A percentile compares a stretch with the other conserved stretches of the same genome.
phyloP scores from a whole-genome alignment of 2,113 vertebrate species.

The Manacus vitellinus region DNA sequence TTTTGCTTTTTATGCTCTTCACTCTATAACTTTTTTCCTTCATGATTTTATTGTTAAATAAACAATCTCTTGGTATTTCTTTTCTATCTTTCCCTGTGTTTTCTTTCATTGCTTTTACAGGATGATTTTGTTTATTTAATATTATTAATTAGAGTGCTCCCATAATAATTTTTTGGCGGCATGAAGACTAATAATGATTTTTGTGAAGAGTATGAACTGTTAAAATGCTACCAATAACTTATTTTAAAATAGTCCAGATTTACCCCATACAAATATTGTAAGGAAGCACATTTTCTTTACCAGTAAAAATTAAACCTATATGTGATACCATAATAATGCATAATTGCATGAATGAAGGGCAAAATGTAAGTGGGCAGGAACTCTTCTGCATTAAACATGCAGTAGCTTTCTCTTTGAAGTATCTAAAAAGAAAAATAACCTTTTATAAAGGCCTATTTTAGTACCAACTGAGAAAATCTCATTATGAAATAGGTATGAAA shows the following conservation, averaged over 20 bases:
- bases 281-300: background rate
- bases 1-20: background rate
- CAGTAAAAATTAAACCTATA: background rate
- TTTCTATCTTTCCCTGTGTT: rapidly evolving
- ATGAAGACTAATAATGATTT: background rate
- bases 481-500: background rate
- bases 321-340: background rate
- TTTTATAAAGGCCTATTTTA: background rate
- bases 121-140: background rate
- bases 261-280: background rate
- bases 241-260: background rate
- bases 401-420: background rate
- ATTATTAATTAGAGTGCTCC: background rate
- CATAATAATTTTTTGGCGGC: background rate
- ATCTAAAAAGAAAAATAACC: background rate
- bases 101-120: background rate
- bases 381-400: background rate
- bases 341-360: background rate
- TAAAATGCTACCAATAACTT: background rate
- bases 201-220: background rate
- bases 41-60: background rate
- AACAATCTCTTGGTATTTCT: background rate
- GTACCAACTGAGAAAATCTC: background rate
- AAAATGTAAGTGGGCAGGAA: background rate
- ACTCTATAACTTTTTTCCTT: background rate